A percentile compares a stretch with the other conserved stretches of the same genome.
These are phyloP conservation scores for Pseudoips prasinana DNA, from an alignment of 2,888 invertebrate genomes.

Conservation along the genomic window DNA sequence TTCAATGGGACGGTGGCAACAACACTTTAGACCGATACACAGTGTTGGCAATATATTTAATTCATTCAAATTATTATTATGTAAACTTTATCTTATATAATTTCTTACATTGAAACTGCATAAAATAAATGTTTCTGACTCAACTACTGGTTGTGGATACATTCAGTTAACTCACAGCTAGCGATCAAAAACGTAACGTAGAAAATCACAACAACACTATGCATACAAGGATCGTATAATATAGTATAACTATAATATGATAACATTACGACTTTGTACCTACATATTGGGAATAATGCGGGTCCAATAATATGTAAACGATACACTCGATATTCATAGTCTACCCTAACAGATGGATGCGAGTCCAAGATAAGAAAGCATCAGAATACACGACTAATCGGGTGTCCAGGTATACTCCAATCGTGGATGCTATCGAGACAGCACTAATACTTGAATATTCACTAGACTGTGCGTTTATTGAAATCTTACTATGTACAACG, in stretches of 20 bases:
- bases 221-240: conserved; percentile 53
- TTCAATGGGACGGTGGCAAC: conserved; percentile 55
- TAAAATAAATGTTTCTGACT: conserved; percentile 24
- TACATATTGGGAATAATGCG: conserved; percentile 58
- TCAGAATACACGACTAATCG: conserved; percentile 61
- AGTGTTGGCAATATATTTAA: conserved; percentile 25
- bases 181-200: conserved; percentile 62
- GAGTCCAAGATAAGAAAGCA: conserved; percentile 64
- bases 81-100: conserved; percentile 18
- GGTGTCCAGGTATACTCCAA: conserved; percentile 58
- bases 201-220: conserved; percentile 57
- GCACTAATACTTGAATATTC: conserved; percentile 76
- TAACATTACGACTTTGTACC: conserved; percentile 53
- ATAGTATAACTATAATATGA: conserved; percentile 49
- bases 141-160: conserved; percentile 23
- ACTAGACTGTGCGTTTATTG: conserved; percentile 81
- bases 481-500: conserved; percentile 74
- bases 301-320: conserved; percentile 57
- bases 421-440: conserved; percentile 69
- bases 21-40: conserved; percentile 24
- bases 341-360: conserved; percentile 69
- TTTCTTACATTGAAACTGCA: conserved; percentile 19
- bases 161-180: conserved; percentile 51
- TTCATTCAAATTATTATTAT: conserved; percentile 16
- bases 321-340: conserved; percentile 54